Evolutionary conservation across 2,888 invertebrate species (phyloP).

Genomic region (Saturnia japonica): DNA sequence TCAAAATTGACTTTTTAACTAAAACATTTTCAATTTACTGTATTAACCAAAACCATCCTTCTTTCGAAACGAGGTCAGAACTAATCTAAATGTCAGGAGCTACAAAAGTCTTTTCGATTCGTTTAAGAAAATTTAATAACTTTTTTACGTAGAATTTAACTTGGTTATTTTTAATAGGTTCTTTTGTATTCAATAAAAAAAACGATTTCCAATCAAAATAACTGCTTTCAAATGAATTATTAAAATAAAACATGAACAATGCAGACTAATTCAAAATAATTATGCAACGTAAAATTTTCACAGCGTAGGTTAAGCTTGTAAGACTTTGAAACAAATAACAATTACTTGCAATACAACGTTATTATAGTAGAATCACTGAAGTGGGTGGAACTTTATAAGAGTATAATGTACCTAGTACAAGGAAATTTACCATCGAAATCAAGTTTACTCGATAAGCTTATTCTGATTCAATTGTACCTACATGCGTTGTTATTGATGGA

Average conservation of each 20-base stretch:
- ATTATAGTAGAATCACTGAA: too few species aligned
- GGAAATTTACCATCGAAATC: too few species aligned
- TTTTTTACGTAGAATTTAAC: background rate
- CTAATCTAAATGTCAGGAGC: slow-evolving; percentile 10
- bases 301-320: background rate
- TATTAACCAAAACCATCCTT: slow-evolving; percentile 1
- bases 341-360: too few species aligned
- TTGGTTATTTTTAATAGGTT: background rate
- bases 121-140: slow-evolving; percentile 12
- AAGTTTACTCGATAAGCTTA: too few species aligned
- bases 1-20: slow-evolving; percentile 13
- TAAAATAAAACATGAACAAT: background rate
- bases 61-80: slow-evolving; percentile 1
- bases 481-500: too few species aligned
- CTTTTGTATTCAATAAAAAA: background rate
- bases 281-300: background rate
- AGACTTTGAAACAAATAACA: background rate
- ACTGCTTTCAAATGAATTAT: too few species aligned
- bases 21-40: slow-evolving; percentile 11
- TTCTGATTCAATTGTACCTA: too few species aligned
- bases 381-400: too few species aligned
- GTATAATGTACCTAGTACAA: too few species aligned
- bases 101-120: slow-evolving; percentile 7
- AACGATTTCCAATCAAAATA: background rate
- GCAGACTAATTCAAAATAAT: background rate